Percentiles rank a stretch among this genome's conserved stretches.
phyloP scores from a whole-genome alignment of 2,888 invertebrate species.

The Tineola bisselliella region DNA sequence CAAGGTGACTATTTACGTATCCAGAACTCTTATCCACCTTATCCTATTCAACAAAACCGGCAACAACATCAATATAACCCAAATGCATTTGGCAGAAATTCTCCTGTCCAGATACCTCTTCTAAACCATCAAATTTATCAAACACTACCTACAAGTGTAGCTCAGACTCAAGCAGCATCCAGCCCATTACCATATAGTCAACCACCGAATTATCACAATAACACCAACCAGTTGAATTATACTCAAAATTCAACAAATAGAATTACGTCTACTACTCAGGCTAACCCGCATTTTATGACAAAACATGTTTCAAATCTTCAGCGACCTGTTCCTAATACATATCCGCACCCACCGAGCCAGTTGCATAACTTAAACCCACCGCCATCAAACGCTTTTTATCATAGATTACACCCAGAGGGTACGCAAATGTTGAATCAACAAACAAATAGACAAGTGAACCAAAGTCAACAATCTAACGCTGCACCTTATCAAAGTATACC shows the following conservation, averaged over 20 bases:
- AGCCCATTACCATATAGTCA: conserved; percentile 52
- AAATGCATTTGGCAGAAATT: conserved; percentile 40
- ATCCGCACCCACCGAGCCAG: conserved; percentile 46
- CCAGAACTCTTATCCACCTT: conserved; percentile 46
- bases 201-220: conserved; percentile 44
- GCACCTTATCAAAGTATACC: conserved; percentile 61
- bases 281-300: conserved; percentile 33
- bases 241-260: conserved; percentile 53
- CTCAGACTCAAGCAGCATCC: conserved; percentile 30
- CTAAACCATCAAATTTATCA: conserved; percentile 44
- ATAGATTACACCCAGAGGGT: conserved; percentile 17
- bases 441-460: conserved; percentile 37
- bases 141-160: conserved; percentile 35
- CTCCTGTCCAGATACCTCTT: conserved; percentile 28
- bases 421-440: conserved; percentile 24
- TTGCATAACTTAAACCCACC: conserved; percentile 41
- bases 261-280: conserved; percentile 44
- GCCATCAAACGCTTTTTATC: conserved; percentile 52
- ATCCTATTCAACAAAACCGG: conserved; percentile 44
- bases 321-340: conserved; percentile 45
- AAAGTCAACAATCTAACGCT: conserved; percentile 30
- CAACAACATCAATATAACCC: conserved; percentile 35
- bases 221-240: conserved; percentile 51
- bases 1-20: conserved; percentile 50
- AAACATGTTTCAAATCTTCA: conserved; percentile 41